Evolutionary conservation across 2,797 vertebrate genomes (phyloP), one percentile per base, ranked within the genome.

Genomic region (Aratinga solstitialis): DNA sequence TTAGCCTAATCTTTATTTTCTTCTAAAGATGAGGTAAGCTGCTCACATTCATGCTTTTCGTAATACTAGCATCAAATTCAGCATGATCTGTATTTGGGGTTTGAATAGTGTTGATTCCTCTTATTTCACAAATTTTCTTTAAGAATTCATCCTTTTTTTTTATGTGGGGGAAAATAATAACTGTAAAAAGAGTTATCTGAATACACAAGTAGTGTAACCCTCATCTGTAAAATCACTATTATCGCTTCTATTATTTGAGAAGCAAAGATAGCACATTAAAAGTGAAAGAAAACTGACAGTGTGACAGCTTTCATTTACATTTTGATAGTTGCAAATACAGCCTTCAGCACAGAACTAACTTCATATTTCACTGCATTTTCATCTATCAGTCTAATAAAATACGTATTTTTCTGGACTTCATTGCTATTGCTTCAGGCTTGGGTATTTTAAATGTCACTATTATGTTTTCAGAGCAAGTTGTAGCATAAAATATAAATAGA

Each of bases 271-370:
- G 74, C 80, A 93, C 88, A 94, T 96, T 94, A 95, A 90, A 95
- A 94, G 77, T 87, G 83, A 91, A 95, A 95, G 79, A 94, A 94
- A 94, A 90, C 56, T 97, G 93, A 90, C 80, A 94, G 91, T 18
- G 2, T 92, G 95, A 95, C 94, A 96, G 91, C 67, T 96, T 95
- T 87, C 91, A 94, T 97, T 95, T 91, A 92, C 91, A 95, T 93
- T 95, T 96, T 32, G 36, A 62, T 77, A 93, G 80, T 47, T 94
- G 47, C 85, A 96, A 95, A 91, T 10, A 53, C 71, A 93, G 83
- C 91, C 90, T 90, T 94, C 85, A 92, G 87, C 85, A 96, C 36
- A 71, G 71, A 94, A 89, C 56, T 82, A 72, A 94, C 85, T 94
- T 94, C 75, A 87, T 96, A 94, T 96, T 90, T 96, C 94, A 94